Evolutionary conservation across 2,797 vertebrate species (phyloP).

Genomic region (Champsocephalus gunnari): DNA sequence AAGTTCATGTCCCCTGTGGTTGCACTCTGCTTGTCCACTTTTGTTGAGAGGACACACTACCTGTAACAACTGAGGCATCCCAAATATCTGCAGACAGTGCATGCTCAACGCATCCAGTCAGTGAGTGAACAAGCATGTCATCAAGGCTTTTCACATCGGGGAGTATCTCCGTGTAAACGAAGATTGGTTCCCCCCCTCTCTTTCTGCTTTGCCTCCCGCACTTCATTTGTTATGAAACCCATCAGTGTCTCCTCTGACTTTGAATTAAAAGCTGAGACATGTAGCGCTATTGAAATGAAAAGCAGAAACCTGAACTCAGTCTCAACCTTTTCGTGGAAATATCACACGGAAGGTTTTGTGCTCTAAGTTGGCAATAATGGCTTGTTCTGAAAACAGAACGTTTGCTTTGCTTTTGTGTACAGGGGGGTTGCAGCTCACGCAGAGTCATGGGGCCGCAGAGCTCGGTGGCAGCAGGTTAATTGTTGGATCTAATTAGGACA

Average conservation of each 20-base stretch:
- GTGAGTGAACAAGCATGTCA: constrained; percentile 50
- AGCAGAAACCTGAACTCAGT: constrained; percentile 25
- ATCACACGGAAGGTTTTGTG: neutral
- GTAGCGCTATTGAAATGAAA: constrained; percentile 36
- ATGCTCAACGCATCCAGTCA: constrained; percentile 55
- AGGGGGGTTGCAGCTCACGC: constrained; percentile 35
- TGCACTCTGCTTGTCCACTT: neutral
- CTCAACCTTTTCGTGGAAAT: neutral
- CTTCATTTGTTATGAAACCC: constrained; percentile 51
- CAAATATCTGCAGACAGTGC: constrained; percentile 59
- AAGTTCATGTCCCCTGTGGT: constrained; percentile 7
- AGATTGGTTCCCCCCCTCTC: constrained; percentile 26
- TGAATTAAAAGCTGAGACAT: constrained; percentile 44
- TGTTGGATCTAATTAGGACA: constrained; percentile 77
- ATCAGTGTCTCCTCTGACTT: constrained; percentile 40
- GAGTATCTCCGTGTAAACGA: constrained; percentile 60
- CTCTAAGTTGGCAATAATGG: constrained; percentile 32
- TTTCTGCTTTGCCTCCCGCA: constrained; percentile 48
- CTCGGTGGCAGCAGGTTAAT: constrained; percentile 70
- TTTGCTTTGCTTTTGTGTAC: constrained; percentile 35
- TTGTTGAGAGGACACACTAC: constrained; percentile 25
- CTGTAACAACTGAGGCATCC: constrained; percentile 39
- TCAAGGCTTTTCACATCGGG: constrained; percentile 58
- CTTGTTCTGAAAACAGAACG: constrained; percentile 39
- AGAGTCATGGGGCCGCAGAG: constrained; percentile 57